Base-by-base conservation (phyloP, 2,113 vertebrate species). In the Melanerpes formicivorus region DNA sequence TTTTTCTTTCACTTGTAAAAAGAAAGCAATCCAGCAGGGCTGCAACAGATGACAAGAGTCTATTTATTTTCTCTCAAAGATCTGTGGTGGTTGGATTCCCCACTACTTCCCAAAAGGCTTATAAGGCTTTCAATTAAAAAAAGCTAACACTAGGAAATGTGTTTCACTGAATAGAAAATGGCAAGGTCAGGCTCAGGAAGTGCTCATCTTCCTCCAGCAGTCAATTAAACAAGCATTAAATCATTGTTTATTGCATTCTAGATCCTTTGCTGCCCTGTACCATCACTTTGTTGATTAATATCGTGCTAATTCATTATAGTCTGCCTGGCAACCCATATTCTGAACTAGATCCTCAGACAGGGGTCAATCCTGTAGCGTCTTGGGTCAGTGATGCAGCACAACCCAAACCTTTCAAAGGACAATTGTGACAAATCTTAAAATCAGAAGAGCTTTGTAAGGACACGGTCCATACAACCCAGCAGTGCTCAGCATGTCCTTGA, bases 21-120 rank as follows among this genome's bases (percentile, higher is more conserved):
- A 76, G 54, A 93, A 95, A 93, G 19, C 76, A 88, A 8, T 78
- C 80, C 60, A 48, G 74, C 82, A 94, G n/a, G 40, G 32, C 85
- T 90, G 65, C 59, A 93, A 91, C 14, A 90, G 90, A 88, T 91
- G 70, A 88, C 83, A 91, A 91, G 32, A 29, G 62, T 60, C 76
- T 80, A 74, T 92, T 88, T 95, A 48, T 90, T 90, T 93, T 90
- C 74, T 80, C 48, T 72, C 56, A 83, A 58, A 83, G 32, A 93
- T 62, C 65, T 90, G 64, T 69, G 88, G 32, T 71, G 85, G 27
- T 54, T 93, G 88, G 90, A 75, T 78, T 62, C 30, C 29, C 32
- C 29, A 75, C 37, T 65, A 30, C 27, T 16, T 90, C 85, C 73
- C 52, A 64, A 69, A 94, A 78, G 58, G 55, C 37, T 88, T 84